Conservation (phyloP, 2,888 invertebrate species). For the Himalopsyche japonica region DNA sequence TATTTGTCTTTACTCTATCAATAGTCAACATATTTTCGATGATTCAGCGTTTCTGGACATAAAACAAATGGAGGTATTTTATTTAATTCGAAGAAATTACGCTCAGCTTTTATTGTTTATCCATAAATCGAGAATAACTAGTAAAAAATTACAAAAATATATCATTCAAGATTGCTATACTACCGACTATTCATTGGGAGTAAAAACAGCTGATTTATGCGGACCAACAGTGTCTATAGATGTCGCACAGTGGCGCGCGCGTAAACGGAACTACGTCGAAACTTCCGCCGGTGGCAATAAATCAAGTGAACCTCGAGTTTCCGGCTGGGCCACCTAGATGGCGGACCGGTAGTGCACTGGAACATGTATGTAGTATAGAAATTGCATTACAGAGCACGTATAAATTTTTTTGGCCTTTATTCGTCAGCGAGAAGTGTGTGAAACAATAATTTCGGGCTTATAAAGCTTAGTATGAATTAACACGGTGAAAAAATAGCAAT, state of each 20-base stretch:
- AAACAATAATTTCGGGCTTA: neutral
- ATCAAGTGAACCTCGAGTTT: slow-evolving; percentile 34
- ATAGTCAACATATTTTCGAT: too few species aligned
- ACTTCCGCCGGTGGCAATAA: slow-evolving; percentile 35
- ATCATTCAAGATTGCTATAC: slow-evolving; percentile 12
- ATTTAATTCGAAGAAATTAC: neutral
- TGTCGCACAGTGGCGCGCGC: slow-evolving; percentile 28
- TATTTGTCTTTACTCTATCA: too few species aligned
- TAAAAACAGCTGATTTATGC: slow-evolving; percentile 27
- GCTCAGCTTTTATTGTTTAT: neutral
- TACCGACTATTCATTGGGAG: slow-evolving; percentile 4
- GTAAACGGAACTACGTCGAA: slow-evolving; percentile 38
- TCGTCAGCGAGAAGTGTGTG: neutral
- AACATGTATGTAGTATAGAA: neutral
- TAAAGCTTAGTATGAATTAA: too few species aligned
- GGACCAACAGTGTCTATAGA: slow-evolving; percentile 22
- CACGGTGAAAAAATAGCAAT: too few species aligned
- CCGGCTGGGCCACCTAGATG: slow-evolving; percentile 35
- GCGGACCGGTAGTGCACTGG: slow-evolving; percentile 3
- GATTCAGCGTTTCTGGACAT: too few species aligned
- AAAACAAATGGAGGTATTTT: too few species aligned
- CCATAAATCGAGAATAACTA: neutral
- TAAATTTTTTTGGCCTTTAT: neutral
- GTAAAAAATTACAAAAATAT: neutral
- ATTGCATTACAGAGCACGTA: neutral